These are phyloP conservation scores for Drosophila dives DNA, from an alignment of 2,888 invertebrate species.

Conservation along the genomic window DNA sequence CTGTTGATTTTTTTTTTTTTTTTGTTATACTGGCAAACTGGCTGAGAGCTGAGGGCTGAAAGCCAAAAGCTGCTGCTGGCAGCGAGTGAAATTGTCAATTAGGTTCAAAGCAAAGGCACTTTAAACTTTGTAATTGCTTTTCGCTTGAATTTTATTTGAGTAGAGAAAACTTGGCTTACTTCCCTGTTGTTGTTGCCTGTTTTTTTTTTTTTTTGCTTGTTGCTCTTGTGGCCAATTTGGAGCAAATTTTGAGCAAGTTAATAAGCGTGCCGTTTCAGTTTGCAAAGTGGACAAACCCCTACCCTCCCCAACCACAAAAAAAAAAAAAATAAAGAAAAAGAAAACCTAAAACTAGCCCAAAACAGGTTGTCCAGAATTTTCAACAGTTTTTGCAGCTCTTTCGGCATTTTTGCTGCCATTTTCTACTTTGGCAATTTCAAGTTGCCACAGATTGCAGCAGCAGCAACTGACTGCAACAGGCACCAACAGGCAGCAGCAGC, in stretches of 20 bases:
- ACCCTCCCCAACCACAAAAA: too few species aligned
- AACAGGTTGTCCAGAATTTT: background rate
- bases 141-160: constrained; percentile 68
- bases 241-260: constrained; percentile 64
- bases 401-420: background rate
- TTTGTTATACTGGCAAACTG: too few species aligned
- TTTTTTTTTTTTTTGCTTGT: background rate
- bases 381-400: background rate
- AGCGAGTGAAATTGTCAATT: constrained; percentile 70
- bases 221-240: constrained; percentile 52
- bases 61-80: constrained; percentile 13
- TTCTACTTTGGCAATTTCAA: background rate
- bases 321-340: background rate
- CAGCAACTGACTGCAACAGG: constrained; percentile 20
- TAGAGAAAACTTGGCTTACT: constrained; percentile 4
- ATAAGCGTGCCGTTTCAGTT: constrained; percentile 71
- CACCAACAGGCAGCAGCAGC: constrained; percentile 12
- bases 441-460: constrained; percentile 13
- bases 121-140: constrained; percentile 80
- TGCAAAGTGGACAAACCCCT: constrained; percentile 45
- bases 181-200: constrained; percentile 16
- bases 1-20: too few species aligned
- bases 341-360: constrained; percentile 14
- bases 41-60: background rate
- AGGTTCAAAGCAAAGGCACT: constrained; percentile 72